Conservation (phyloP, 2,113 vertebrate genomes). For the Mobula birostris region DNA sequence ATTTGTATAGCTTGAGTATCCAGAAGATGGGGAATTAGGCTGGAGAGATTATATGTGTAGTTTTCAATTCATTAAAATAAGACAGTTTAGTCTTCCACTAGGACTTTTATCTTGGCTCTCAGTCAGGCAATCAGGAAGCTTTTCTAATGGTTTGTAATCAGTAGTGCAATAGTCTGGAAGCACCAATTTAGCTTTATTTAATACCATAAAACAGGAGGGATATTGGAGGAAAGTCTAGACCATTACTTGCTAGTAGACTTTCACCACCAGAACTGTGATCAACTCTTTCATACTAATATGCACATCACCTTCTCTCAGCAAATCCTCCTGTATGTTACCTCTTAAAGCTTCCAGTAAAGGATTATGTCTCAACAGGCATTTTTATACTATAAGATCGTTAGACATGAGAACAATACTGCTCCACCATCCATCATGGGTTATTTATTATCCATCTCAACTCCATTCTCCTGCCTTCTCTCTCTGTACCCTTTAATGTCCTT, state of each 20-base stretch:
- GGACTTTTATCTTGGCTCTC: background rate
- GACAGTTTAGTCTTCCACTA: background rate
- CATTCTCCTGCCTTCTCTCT: too few relatives aligned
- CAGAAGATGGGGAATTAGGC: background rate
- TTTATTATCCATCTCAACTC: too few relatives aligned
- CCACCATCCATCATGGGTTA: too few relatives aligned
- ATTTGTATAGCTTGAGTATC: background rate
- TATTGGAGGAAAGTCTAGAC: background rate
- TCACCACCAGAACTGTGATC: background rate
- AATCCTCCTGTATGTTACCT: background rate
- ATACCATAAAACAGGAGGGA: background rate
- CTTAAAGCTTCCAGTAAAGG: background rate
- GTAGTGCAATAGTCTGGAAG: too few relatives aligned
- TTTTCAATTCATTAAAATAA: background rate
- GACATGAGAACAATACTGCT: too few relatives aligned
- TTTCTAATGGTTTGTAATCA: background rate
- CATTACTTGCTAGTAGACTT: background rate
- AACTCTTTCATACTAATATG: background rate
- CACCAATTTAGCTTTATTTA: too few relatives aligned
- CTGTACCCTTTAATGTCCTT: too few relatives aligned
- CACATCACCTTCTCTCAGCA: background rate
- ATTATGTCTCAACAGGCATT: background rate
- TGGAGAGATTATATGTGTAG: background rate
- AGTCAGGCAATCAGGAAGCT: background rate
- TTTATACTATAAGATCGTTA: background rate